Evolutionary conservation across 2,888 invertebrate genomes (phyloP), one percentile per base, ranked within the genome.

Genomic region (Noctua comes): DNA sequence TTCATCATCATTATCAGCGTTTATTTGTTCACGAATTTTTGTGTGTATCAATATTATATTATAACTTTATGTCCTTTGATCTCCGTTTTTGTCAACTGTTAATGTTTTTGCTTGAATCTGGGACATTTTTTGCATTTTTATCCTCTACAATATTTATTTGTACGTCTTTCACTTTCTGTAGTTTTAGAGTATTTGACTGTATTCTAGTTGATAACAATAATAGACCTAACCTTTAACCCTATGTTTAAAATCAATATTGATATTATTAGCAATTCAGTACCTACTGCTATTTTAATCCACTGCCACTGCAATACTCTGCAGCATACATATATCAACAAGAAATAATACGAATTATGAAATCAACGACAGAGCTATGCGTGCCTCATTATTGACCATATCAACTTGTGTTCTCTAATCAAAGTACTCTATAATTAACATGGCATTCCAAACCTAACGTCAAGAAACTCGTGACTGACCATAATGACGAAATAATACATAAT

Each of bases 401-500:
- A 81, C 65, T 83, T 83, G 78, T 68, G 73, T 85, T 80, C 83
- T 65, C 79, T 83, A 81, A 88, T 87, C 86, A 88, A 86, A 82
- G 79, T 77, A 84, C 82, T 73, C 82, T 89, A 90, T 91, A 94
- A 95, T 94, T 95, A 92, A 90, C 93, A 91, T 93, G 89, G 92
- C 92, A 88, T 89, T 91, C 91, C 91, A 82, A 86, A 84, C 79
- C 77, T 87, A 84, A 92, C 92, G 91, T 93, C 91, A 88, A 88
- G 81, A 85, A 88, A 90, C 89, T 96, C 96, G 96, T 96, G 96
- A 96, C 95, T 92, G 73, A 69, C 73, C 66, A 46, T 86, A 91
- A 94, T 95, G 91, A 94, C 92, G 89, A 94, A 96, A 95, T 94
- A 93, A 94, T 91, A 93, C 89, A 93, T 95, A 95, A 96, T 95